Evolutionary conservation across 2,113 vertebrate species (phyloP).

Genomic region (Serinus canaria): DNA sequence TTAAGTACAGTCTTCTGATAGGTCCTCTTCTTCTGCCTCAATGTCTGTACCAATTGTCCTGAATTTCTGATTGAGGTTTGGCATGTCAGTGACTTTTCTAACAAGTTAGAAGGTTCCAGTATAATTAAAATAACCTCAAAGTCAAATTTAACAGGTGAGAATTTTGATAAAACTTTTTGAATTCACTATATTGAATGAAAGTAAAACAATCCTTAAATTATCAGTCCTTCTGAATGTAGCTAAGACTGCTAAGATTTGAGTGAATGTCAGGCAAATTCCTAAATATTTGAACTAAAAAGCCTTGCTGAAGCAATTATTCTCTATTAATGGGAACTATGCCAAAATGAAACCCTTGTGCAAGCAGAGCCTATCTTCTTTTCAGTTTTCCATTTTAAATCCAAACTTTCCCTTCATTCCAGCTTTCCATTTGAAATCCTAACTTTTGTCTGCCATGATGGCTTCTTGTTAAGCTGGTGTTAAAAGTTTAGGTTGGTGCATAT

Average conservation of each 20-base stretch:
- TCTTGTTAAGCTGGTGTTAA: neutral
- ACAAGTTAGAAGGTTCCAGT: neutral
- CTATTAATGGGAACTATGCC: neutral
- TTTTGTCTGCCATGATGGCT: neutral
- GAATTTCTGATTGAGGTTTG: conserved; percentile 6
- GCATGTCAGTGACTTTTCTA: neutral
- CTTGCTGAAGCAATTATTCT: neutral
- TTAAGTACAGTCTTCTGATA: neutral
- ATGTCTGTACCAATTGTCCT: neutral
- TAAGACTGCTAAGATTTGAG: neutral
- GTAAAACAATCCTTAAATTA: conserved; percentile 1
- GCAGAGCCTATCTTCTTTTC: neutral
- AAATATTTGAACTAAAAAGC: neutral
- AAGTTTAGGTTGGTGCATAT: neutral
- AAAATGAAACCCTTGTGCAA: neutral
- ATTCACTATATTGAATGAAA: neutral
- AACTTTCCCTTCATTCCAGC: neutral
- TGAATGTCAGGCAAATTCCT: neutral
- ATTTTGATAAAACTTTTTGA: neutral
- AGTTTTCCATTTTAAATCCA: neutral
- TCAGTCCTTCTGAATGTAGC: neutral
- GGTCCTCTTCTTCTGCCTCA: neutral
- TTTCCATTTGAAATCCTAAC: neutral
- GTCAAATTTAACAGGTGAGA: neutral
- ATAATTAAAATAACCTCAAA: conserved; percentile 29